Evolutionary conservation across 2,888 invertebrate species (phyloP).

Genomic region (Lamproptera curius): DNA sequence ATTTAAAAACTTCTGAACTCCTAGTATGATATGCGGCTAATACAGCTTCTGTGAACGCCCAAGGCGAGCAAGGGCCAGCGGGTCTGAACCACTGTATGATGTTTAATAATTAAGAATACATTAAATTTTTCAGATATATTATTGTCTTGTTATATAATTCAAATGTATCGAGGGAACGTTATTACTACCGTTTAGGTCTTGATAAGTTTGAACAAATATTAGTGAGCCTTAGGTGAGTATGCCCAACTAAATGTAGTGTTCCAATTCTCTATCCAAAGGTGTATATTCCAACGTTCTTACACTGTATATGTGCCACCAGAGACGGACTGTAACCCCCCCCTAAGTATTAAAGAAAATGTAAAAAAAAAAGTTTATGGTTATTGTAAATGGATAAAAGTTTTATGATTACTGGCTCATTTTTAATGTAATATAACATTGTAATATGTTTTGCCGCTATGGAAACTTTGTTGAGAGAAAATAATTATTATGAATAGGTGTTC

Average conservation of each 20-base stretch:
- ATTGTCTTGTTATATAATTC: conserved; percentile 79
- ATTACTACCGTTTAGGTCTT: conserved; percentile 55
- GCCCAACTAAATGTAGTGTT: conserved; percentile 54
- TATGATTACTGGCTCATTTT: conserved; percentile 72
- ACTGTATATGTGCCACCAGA: conserved; percentile 27
- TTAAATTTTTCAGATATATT: conserved; percentile 78
- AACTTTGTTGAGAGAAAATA: conserved; percentile 64
- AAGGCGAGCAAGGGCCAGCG: conserved; percentile 51
- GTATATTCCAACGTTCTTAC: conserved; percentile 19
- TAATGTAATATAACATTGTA: conserved; percentile 57
- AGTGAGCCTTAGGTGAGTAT: conserved; percentile 68
- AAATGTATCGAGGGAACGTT: conserved; percentile 71
- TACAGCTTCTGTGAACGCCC: conserved; percentile 50
- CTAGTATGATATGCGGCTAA: conserved; percentile 46
- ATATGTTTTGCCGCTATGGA: conserved; percentile 66
- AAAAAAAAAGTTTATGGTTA: conserved; percentile 65
- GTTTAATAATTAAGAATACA: conserved; percentile 74
- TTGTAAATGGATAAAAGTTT: conserved; percentile 72
- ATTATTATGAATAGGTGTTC: conserved; percentile 74
- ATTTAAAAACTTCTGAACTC: conserved; percentile 55
- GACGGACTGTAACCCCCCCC: conserved; percentile 53
- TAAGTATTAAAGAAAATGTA: conserved; percentile 50
- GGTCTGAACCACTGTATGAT: conserved; percentile 73
- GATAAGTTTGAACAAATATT: conserved; percentile 62
- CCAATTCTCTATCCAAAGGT: conserved; percentile 35